These are phyloP conservation scores for Pandemis heparana DNA, from an alignment of 2,888 invertebrate species.

Conservation along the genomic window DNA sequence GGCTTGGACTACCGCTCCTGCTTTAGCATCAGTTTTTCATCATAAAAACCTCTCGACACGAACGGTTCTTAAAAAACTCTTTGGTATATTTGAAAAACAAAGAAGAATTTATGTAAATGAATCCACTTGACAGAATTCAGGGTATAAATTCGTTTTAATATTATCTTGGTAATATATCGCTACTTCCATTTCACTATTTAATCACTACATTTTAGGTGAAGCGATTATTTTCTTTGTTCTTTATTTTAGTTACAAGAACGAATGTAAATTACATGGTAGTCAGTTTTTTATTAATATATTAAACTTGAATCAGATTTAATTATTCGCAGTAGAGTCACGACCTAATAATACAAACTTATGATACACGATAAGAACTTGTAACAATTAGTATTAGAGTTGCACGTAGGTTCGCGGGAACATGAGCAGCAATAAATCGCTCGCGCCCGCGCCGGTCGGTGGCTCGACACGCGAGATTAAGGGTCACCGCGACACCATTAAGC, in stretches of 20 bases:
- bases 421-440: slow-evolving; percentile 75
- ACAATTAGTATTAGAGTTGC: slow-evolving; percentile 66
- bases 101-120: slow-evolving; percentile 75
- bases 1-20: slow-evolving; percentile 61
- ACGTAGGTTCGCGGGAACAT: slow-evolving; percentile 62
- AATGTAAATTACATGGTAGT: slow-evolving; percentile 6
- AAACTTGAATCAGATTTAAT: neutral
- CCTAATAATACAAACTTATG: neutral
- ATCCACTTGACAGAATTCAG: slow-evolving; percentile 72
- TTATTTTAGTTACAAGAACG: slow-evolving; percentile 39
- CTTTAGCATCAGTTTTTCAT: slow-evolving; percentile 64
- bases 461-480: slow-evolving; percentile 75
- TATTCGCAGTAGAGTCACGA: neutral
- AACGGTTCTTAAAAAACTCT: slow-evolving; percentile 65
- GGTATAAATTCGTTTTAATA: slow-evolving; percentile 79
- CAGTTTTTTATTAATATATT: neutral
- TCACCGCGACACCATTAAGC: slow-evolving; percentile 65
- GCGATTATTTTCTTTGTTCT: slow-evolving; percentile 55
- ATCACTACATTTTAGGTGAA: slow-evolving; percentile 62
- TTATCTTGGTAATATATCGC: slow-evolving; percentile 72
- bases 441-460: slow-evolving; percentile 66
- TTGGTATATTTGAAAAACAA: slow-evolving; percentile 63
- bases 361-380: slow-evolving; percentile 50
- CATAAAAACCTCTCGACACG: slow-evolving; percentile 63
- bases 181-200: slow-evolving; percentile 72